These are phyloP conservation scores for Penaeus vannamei DNA, from an alignment of 1,140 invertebrate genomes.

Conservation along the genomic window DNA sequence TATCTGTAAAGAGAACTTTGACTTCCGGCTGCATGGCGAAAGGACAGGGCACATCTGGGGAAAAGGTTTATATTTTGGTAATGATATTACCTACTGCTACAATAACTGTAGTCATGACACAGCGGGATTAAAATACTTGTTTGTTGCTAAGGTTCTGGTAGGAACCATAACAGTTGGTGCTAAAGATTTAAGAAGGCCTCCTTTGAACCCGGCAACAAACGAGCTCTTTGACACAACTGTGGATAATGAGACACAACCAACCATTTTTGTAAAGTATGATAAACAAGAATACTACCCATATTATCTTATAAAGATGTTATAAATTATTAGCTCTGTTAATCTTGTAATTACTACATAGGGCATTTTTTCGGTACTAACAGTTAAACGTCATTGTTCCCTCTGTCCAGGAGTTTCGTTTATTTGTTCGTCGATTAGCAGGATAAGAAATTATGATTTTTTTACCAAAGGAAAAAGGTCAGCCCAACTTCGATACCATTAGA, in stretches of 20 bases:
- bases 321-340: background rate
- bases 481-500: no score
- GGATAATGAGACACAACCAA: background rate
- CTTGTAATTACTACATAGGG: no score
- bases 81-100: no score
- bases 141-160: background rate
- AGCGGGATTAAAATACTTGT: background rate
- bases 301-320: slow-evolving; percentile 42
- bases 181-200: background rate
- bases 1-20: no score
- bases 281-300: slow-evolving; percentile 60
- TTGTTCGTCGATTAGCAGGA: no score
- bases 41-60: no score
- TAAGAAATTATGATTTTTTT: no score
- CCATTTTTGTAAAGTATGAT: slow-evolving; percentile 57
- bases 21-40: no score
- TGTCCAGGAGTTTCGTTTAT: no score
- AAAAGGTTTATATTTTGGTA: no score
- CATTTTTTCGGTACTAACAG: no score
- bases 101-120: background rate
- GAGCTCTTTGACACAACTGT: background rate
- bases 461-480: no score
- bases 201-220: background rate
- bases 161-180: background rate
- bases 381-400: background rate